Percentiles rank a stretch among this genome's conserved stretches.
Conservation (phyloP, 2,113 vertebrate genomes). For the Leuciscus idus region DNA sequence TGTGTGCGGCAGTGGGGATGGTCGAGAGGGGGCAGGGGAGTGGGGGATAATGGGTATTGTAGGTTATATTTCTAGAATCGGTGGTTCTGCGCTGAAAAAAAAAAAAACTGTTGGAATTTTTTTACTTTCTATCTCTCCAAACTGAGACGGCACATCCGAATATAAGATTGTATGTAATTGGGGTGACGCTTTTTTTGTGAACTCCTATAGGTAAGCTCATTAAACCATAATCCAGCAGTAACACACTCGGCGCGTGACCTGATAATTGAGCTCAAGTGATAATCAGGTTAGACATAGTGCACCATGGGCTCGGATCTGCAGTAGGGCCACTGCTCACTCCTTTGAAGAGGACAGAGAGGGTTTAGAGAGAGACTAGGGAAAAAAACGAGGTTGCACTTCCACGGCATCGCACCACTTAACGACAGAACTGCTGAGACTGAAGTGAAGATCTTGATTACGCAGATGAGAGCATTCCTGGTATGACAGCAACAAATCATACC, state of each 20-base stretch:
- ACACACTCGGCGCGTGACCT: constrained; percentile 51
- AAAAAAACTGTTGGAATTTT: constrained; percentile 2
- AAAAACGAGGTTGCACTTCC: neutral
- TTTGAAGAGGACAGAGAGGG: neutral
- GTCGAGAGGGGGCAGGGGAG: neutral
- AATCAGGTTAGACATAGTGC: constrained; percentile 56
- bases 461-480: neutral
- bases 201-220: constrained; percentile 63
- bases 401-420: neutral
- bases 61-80: neutral
- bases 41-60: neutral
- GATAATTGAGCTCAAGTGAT: constrained; percentile 62
- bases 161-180: constrained; percentile 54
- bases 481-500: constrained; percentile 40
- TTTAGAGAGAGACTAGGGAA: neutral
- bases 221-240: constrained; percentile 58
- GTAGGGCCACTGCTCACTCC: constrained; percentile 11
- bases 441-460: constrained; percentile 32
- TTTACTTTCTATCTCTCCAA: neutral
- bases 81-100: neutral
- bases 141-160: constrained; percentile 22
- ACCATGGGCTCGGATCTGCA: constrained; percentile 4
- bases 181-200: constrained; percentile 53
- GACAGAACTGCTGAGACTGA: neutral
- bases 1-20: neutral